Evolutionary conservation across 1,140 invertebrate genomes (phyloP), one percentile per base, ranked within the genome.

Genomic region (Zaprionus taronus): DNA sequence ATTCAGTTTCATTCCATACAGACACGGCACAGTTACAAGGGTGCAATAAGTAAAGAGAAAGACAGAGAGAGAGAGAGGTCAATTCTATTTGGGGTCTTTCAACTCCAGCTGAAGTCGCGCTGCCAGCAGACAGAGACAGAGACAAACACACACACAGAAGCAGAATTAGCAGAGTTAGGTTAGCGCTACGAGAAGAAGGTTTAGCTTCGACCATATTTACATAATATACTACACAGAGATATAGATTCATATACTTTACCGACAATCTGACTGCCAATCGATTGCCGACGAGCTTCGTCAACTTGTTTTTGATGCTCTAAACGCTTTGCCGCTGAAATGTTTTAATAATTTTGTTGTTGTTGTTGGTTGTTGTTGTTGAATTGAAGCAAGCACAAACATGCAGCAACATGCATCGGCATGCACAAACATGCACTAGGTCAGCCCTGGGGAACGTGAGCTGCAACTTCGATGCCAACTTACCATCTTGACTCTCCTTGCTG

Each of bases 321-420:
- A 73, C 77, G 80, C 55, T 81, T 81, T 74, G 79, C 78, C 20
- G 84, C 90, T 91, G 84, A 90, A 90, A 91, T 72, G 65, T 80
- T 73, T 74, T 49, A 76, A 83, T 86, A 68, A 56, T 78, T 83
- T 75, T 53, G 65, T 64, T 91, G 34, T 94, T 81, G 77, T 76
- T 94, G 75, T 94, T 94, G 15, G 77, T 76, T 94, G 75, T 94
- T 94, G 15, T 41, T 26, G 24, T 26, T 34, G 31, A 34, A 11
- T 34, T 34, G 9, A 34, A 34, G 31, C 31, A 17, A 3, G 41
- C 7, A 17, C 7, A 47, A 17, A 1, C n/a, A 47, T 41, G 41
- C n/a, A 17, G 41, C 7, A 47, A 47, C 41, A 47, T 93, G 63
- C 93, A 92, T 71, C 95, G 94, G 68, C 95, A 95, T 47, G 41